These are phyloP conservation scores for Taenaris catops DNA, from an alignment of 2,888 invertebrate genomes.

Conservation along the genomic window DNA sequence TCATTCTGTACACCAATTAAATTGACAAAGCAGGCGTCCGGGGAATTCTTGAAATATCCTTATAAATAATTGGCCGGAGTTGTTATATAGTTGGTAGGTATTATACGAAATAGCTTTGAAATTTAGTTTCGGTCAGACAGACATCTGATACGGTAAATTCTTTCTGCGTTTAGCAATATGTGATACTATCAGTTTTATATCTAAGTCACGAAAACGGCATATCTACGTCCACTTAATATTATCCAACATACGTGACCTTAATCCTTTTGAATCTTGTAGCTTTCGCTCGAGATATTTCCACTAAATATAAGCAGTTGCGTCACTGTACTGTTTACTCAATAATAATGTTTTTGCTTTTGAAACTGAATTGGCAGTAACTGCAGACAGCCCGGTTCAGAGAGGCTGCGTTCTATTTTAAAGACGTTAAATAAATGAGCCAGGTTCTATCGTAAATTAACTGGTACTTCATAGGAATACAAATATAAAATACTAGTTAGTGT, in stretches of 20 bases:
- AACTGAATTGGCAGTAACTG: slow-evolving; percentile 2
- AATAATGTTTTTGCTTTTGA: slow-evolving; percentile 6
- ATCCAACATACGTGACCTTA: slow-evolving; percentile 66
- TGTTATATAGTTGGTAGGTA: too few relatives aligned
- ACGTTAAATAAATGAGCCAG: too few relatives aligned
- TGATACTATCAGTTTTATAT: slow-evolving; percentile 30
- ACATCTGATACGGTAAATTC: slow-evolving; percentile 4
- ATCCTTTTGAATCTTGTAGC: slow-evolving; percentile 45
- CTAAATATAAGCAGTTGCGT: slow-evolving; percentile 24
- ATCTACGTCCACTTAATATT: slow-evolving; percentile 55
- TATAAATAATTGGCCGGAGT: too few relatives aligned
- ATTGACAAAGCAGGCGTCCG: slow-evolving; percentile 25
- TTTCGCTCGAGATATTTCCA: slow-evolving; percentile 34
- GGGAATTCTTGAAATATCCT: too few relatives aligned
- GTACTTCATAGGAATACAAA: too few relatives aligned
- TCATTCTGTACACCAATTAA: slow-evolving; percentile 42
- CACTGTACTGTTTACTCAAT: slow-evolving; percentile 13
- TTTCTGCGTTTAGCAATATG: slow-evolving; percentile 25
- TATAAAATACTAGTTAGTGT: too few relatives aligned
- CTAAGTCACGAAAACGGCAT: slow-evolving; percentile 64
- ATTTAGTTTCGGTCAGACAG: too few relatives aligned
- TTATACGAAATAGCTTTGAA: too few relatives aligned
- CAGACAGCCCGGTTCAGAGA: neutral
- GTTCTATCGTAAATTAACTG: too few relatives aligned
- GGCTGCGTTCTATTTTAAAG: too few relatives aligned